phyloP scores from a whole-genome alignment of 2,888 invertebrate genomes.

The Caenorhabditis virilis region DNA sequence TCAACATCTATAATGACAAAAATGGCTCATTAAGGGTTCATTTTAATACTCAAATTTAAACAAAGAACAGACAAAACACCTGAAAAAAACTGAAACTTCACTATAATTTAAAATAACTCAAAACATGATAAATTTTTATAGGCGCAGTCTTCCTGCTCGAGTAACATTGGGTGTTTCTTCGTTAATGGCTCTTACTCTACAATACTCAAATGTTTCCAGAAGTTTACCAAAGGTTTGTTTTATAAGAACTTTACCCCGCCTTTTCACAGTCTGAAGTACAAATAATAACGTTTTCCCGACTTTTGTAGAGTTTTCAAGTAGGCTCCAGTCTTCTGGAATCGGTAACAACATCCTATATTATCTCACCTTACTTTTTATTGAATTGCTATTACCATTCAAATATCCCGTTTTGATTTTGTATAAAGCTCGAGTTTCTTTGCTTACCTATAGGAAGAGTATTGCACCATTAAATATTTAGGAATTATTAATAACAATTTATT shows the following conservation, averaged over 20 bases:
- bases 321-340: constrained; percentile 21
- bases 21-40: no score
- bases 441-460: neutral
- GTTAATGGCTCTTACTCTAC: constrained; percentile 67
- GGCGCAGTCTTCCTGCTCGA: constrained; percentile 55
- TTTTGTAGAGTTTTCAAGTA: constrained; percentile 12
- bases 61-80: no score
- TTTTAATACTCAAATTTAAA: no score
- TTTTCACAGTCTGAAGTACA: neutral
- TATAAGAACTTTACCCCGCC: neutral
- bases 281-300: neutral
- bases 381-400: no score
- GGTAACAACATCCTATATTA: constrained; percentile 8
- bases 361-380: neutral
- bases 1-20: no score
- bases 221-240: constrained; percentile 63
- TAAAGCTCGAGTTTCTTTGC: no score
- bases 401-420: no score
- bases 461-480: neutral
- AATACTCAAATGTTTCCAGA: constrained; percentile 65
- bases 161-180: constrained; percentile 66
- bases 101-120: no score
- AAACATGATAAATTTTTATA: no score
- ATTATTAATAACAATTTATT: neutral
- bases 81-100: no score